phyloP scores from a whole-genome alignment of 2,797 vertebrate genomes.

The Galaxias olidus region DNA sequence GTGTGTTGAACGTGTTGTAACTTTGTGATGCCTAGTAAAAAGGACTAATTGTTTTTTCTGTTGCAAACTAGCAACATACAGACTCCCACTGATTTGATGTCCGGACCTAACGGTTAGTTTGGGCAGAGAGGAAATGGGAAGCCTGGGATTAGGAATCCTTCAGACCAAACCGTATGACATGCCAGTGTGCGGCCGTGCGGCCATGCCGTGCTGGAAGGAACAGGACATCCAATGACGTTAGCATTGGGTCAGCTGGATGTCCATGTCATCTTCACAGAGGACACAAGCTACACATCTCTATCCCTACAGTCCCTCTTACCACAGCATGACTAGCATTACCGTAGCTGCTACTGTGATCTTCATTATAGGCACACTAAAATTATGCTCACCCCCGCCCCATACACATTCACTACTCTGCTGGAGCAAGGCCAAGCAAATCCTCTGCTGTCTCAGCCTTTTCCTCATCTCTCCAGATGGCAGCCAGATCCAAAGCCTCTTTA shows the following conservation, averaged over 20 bases:
- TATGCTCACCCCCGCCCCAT: neutral
- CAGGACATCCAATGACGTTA: no score
- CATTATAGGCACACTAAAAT: no score
- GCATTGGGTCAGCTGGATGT: no score
- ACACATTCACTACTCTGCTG: neutral
- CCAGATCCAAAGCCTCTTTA: no score
- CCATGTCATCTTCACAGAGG: no score
- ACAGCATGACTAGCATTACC: neutral
- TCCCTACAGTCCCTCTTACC: no score
- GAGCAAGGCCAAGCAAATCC: neutral
- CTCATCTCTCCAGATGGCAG: slow-evolving; percentile 6
- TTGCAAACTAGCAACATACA: neutral
- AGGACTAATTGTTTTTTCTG: neutral
- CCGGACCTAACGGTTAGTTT: neutral
- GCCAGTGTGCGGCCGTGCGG: neutral
- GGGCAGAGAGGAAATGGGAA: neutral
- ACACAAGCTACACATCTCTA: no score
- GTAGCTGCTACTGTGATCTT: neutral
- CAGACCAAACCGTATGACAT: neutral
- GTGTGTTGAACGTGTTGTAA: neutral
- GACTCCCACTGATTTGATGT: neutral
- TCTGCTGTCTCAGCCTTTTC: slow-evolving; percentile 33
- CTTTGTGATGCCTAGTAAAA: neutral
- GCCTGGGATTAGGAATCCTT: neutral
- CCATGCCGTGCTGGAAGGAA: no score